Base-by-base conservation (phyloP, 2,113 vertebrate genomes). In the Chlamydotis undulata region DNA sequence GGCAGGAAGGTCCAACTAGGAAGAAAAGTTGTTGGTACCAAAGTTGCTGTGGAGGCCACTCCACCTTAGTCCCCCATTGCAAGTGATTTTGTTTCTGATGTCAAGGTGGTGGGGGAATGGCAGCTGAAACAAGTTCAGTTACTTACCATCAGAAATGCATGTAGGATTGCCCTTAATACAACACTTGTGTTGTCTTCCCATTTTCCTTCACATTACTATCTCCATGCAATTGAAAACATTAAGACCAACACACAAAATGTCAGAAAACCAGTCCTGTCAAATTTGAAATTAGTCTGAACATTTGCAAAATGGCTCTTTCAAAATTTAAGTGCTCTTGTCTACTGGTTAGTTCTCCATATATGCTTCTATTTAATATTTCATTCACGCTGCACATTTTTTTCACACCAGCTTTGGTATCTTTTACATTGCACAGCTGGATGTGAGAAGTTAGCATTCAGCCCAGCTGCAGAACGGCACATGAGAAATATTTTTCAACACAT, bases 401-500 rank as follows among this genome's bases (percentile, higher is more conserved):
- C 64, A 79, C 19, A 35, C 18, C 65, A 50, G 16, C 37, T 67
- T 75, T 69, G 25, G 39, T 53, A 59, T 33, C n/a, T 81, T 94
- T 90, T 79, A 31, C 64, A 16, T 76, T 45, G 82, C 96, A 94
- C 91, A 97, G 94, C 96, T 98, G 96, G 93, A 71, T 76, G 88
- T 73, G 79, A 90, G 78, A 94, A 92, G 75, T 73, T 94, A 95
- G 47, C 71, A 87, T 86, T 83, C 96, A 96, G 82, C 87, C 87
- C 77, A 96, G 90, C 90, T 96, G 81, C 57, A 59, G 84, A 95
- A 88, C 47, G 79, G 75, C 88, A 95, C 5, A 4, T 26, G 83
- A 96, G 95, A 96, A 96, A 80, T 94, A 74, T 97, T 98, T 97
- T 95, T 67, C 71, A 95, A 93, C 84, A 95, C 84, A 73, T 13